Evolutionary conservation across 1,140 invertebrate species (phyloP).

Genomic region (Rhagoletis zephyria): DNA sequence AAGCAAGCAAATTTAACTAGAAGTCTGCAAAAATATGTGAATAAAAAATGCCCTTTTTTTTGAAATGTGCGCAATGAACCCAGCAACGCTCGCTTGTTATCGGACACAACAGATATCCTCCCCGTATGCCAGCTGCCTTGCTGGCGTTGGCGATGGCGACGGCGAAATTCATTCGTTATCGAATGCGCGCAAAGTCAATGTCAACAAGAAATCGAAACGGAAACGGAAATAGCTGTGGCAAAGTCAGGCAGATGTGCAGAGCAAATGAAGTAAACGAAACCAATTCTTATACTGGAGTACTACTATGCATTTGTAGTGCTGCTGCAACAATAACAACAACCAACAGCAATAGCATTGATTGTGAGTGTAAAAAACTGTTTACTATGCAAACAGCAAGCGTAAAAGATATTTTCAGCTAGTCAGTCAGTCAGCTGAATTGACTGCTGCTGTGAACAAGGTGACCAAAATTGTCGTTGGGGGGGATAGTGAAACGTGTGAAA

Average conservation of each 20-base stretch:
- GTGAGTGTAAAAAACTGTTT: neutral
- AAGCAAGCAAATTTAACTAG: neutral
- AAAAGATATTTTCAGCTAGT: conserved; percentile 35
- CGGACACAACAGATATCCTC: neutral
- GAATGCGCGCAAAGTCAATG: conserved; percentile 37
- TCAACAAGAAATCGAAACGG: conserved; percentile 48
- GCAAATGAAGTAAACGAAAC: neutral
- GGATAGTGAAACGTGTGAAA: neutral
- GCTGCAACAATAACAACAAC: too few relatives aligned
- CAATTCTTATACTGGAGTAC: neutral
- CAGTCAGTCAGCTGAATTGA: neutral
- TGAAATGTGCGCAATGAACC: neutral
- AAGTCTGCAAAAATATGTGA: neutral
- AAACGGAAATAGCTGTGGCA: conserved; percentile 51
- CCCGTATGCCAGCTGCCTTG: neutral
- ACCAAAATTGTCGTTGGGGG: neutral
- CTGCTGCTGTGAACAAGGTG: neutral
- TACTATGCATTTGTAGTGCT: neutral
- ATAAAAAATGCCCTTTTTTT: neutral
- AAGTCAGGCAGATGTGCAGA: neutral
- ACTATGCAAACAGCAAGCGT: conserved; percentile 36
- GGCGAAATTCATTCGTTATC: conserved; percentile 43
- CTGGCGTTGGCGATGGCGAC: neutral
- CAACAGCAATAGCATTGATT: conserved; percentile 14
- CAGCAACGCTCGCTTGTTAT: neutral